Conservation (phyloP, 2,113 vertebrate genomes). For the Delphinapterus leucas region DNA sequence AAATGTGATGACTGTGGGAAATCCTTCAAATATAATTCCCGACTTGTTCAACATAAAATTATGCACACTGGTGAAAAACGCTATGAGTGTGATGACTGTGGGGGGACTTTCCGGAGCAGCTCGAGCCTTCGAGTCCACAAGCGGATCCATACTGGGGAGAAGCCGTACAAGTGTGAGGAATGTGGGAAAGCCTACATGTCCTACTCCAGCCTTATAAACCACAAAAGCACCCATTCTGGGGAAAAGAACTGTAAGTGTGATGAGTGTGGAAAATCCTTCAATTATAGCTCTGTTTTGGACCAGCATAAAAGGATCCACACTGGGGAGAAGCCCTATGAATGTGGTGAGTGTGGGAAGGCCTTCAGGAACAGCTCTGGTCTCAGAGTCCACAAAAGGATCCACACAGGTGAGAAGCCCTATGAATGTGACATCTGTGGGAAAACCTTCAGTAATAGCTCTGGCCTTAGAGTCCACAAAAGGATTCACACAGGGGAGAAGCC, state of each 20-base stretch:
- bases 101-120: constrained; percentile 73
- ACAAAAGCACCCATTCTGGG: constrained; percentile 78
- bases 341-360: constrained; percentile 77
- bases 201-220: constrained; percentile 78
- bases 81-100: constrained; percentile 77
- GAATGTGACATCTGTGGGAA: constrained; percentile 78
- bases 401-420: constrained; percentile 77
- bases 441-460: constrained; percentile 77
- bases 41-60: constrained; percentile 75
- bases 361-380: constrained; percentile 77
- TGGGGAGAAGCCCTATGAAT: constrained; percentile 77
- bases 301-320: constrained; percentile 79
- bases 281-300: constrained; percentile 76
- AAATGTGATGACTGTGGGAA: constrained; percentile 79
- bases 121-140: constrained; percentile 74
- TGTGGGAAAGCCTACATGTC: constrained; percentile 81
- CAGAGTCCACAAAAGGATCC: constrained; percentile 77
- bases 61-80: constrained; percentile 78
- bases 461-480: constrained; percentile 76
- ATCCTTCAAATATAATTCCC: constrained; percentile 75
- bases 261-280: constrained; percentile 79
- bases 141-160: constrained; percentile 76
- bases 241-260: constrained; percentile 79
- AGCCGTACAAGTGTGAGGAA: constrained; percentile 75
- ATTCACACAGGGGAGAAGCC: constrained; percentile 79